These are phyloP conservation scores for Cheilinus undulatus DNA, from an alignment of 2,113 vertebrate genomes.

Conservation along the genomic window DNA sequence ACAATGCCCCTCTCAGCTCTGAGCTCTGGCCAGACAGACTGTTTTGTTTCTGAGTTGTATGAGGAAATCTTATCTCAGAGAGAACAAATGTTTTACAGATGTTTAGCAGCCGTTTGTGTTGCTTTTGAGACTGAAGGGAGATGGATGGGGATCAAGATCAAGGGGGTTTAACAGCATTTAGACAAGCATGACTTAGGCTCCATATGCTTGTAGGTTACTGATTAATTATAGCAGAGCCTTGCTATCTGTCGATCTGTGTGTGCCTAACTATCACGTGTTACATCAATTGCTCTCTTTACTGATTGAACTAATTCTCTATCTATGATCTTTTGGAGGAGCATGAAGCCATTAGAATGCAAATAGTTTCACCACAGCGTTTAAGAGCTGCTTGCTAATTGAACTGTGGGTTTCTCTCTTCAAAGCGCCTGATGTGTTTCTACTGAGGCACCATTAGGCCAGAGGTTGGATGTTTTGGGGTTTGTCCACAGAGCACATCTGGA, in stretches of 20 bases:
- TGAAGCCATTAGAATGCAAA: background rate
- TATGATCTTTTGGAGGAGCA: background rate
- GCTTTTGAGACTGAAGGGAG: slow-evolving; percentile 28
- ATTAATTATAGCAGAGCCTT: background rate
- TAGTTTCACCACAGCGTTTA: background rate
- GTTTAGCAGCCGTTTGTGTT: slow-evolving; percentile 55
- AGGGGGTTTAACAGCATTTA: slow-evolving; percentile 10
- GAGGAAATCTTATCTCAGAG: slow-evolving; percentile 62
- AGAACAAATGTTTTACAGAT: slow-evolving; percentile 77
- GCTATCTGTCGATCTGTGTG: background rate
- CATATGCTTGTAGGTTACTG: slow-evolving; percentile 31
- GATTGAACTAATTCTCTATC: too few species aligned
- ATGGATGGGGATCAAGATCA: slow-evolving; percentile 14
- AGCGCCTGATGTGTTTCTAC: slow-evolving; percentile 22
- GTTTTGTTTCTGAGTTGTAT: slow-evolving; percentile 21
- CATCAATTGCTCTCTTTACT: too few species aligned
- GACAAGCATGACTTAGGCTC: slow-evolving; percentile 32
- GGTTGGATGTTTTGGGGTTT: slow-evolving; percentile 12
- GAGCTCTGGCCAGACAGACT: slow-evolving; percentile 30
- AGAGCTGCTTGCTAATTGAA: background rate
- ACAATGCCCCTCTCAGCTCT: slow-evolving; percentile 28
- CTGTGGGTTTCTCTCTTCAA: background rate
- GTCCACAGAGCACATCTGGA: slow-evolving; percentile 62
- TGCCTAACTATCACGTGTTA: background rate
- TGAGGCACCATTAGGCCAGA: background rate